Evolutionary conservation across 2,797 vertebrate genomes (phyloP), one percentile per base, ranked within the genome.

Genomic region (Phrynocephalus forsythii): DNA sequence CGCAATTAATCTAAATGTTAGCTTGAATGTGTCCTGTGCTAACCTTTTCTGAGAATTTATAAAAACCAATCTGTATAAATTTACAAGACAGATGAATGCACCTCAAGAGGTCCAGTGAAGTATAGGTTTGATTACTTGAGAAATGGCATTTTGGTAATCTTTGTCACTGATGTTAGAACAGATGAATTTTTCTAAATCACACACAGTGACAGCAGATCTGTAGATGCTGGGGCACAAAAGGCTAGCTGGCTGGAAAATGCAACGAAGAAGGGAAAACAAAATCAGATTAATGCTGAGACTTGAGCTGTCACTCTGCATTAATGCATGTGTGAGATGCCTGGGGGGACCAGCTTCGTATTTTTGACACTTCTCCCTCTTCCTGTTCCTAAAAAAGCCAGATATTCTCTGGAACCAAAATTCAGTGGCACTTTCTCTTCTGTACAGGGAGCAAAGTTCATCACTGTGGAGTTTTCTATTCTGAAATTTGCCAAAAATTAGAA

Each of bases 181-280:
- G 84, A 50, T 69, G 84, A 73, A 83, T 44, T 83, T 85, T 87
- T 81, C 78, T 44, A 44, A 66, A 88, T 93, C 87, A 90, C 68
- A 86, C 28, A 81, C 28, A 87, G 75, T 83, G 50, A 91, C 77
- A 93, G 79, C 30, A 87, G 91, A 86, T 88, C 85, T 56, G 44
- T 83, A 30, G 9, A 83, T 86, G 91, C 88, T 91, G 82, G 93
- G 89, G 80, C 86, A 89, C 89, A 84, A 86, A 75, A 56, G 63
- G 52, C 86, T 93, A 94, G 92, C 90, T 8, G 3, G 85, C 86
- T 87, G 48, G 69, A 84, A 88, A 87, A 88, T 89, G 33, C 10
- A 80, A 75, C 28, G 86, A 78, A 83, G 87, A 48, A 78, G 6
- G 3, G 71, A 68, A 90, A 86, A 89, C 84, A 91, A 93, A 92